Evolutionary conservation across 1,140 invertebrate species (phyloP).

Genomic region (Heliconius congener): DNA sequence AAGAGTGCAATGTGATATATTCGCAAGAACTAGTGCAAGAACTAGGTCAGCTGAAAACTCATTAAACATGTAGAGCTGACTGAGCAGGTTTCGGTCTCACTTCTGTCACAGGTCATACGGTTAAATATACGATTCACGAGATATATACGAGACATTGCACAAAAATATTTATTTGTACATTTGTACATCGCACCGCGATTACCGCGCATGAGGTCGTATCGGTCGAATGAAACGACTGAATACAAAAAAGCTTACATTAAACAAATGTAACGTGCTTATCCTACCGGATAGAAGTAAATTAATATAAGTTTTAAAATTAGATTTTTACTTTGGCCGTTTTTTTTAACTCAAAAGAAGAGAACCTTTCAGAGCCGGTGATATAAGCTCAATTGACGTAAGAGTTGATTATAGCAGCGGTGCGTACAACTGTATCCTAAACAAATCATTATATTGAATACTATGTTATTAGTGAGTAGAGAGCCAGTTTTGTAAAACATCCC

Average conservation of each 20-base stretch:
- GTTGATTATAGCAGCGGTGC: not conserved
- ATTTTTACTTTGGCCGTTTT: no score
- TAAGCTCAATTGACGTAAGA: slow-evolving; percentile 26
- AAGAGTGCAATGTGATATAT: slow-evolving; percentile 18
- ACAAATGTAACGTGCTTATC: not conserved
- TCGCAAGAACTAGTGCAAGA: slow-evolving; percentile 17
- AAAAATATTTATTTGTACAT: not conserved
- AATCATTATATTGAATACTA: not conserved
- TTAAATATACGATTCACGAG: not conserved
- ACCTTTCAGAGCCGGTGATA: not conserved
- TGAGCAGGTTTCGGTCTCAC: not conserved
- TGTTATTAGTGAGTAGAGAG: no score
- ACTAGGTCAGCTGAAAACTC: slow-evolving; percentile 43
- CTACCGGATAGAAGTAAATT: not conserved
- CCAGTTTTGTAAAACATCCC: no score
- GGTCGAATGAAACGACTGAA: slow-evolving; percentile 40
- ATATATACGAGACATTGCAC: not conserved
- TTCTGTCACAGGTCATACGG: not conserved
- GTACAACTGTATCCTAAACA: not conserved
- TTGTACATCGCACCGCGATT: not conserved
- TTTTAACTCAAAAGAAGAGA: not conserved
- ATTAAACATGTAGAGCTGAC: slow-evolving; percentile 7
- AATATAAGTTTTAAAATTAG: no score
- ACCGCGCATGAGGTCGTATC: slow-evolving; percentile 33
- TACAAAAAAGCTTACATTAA: slow-evolving; percentile 29